These are phyloP conservation scores for Takifugu rubripes DNA, from an alignment of 2,797 vertebrate genomes.

Conservation along the genomic window DNA sequence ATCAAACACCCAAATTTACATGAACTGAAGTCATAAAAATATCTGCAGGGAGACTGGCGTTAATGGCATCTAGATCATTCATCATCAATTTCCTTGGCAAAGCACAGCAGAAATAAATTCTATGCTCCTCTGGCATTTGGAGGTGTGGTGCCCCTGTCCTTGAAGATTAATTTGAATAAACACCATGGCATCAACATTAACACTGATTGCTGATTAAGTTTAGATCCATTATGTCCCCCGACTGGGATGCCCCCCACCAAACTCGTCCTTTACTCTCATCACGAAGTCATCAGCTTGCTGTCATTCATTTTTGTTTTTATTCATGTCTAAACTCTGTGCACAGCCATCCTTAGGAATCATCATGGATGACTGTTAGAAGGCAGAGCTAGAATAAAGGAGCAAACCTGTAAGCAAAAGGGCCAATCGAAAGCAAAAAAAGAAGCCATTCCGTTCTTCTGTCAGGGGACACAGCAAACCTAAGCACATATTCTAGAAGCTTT, in stretches of 20 bases:
- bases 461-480: not conserved
- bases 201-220: conserved; percentile 76
- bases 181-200: conserved; percentile 73
- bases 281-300: conserved; percentile 23
- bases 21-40: conserved; percentile 46
- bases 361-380: conserved; percentile 20
- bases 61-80: conserved; percentile 74
- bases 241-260: conserved; percentile 19
- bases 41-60: conserved; percentile 49
- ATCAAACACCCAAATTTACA: conserved; percentile 42
- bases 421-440: conserved; percentile 15
- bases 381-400: conserved; percentile 17
- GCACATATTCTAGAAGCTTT: conserved; percentile 8
- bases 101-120: conserved; percentile 55
- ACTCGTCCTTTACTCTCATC: conserved; percentile 28
- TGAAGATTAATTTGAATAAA: conserved; percentile 80
- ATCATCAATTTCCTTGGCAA: conserved; percentile 73
- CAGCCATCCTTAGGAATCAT: conserved; percentile 8
- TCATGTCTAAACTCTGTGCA: conserved; percentile 23
- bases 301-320: conserved; percentile 17
- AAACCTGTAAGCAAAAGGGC: conserved; percentile 7
- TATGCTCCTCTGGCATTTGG: conserved; percentile 40
- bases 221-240: conserved; percentile 59
- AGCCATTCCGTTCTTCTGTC: not conserved
- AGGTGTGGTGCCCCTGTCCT: conserved; percentile 53